Conservation (phyloP, 2,888 invertebrate genomes). For the Ptychoptera contaminata region DNA sequence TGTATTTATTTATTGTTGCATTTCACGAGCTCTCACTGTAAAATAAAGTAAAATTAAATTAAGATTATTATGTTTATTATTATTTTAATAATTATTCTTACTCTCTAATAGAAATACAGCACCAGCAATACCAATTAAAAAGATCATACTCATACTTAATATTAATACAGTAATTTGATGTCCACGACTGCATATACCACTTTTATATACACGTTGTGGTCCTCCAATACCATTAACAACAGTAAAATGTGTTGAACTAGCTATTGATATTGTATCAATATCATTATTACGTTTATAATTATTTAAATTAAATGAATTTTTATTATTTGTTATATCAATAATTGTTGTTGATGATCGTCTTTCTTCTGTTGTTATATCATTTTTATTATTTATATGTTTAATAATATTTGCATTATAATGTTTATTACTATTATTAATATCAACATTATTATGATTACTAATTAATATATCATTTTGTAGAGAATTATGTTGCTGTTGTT, state of each 20-base stretch:
- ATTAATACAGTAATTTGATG: slow-evolving; percentile 71
- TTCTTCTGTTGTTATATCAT: neutral
- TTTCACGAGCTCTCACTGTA: slow-evolving; percentile 37
- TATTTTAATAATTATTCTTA: slow-evolving; percentile 32
- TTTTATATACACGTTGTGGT: slow-evolving; percentile 41
- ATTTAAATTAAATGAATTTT: too few species aligned
- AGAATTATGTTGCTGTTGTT: slow-evolving; percentile 13
- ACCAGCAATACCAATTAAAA: slow-evolving; percentile 62
- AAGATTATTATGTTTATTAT: slow-evolving; percentile 4
- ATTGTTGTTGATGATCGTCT: neutral
- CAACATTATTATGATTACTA: slow-evolving; percentile 13
- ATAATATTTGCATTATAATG: slow-evolving; percentile 14
- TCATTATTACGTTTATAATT: slow-evolving; percentile 13
- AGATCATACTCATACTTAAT: slow-evolving; percentile 65
- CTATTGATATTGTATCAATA: slow-evolving; percentile 56
- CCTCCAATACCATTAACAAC: slow-evolving; percentile 64
- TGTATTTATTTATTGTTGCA: slow-evolving; percentile 26
- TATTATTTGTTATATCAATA: too few species aligned
- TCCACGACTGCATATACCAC: slow-evolving; percentile 56
- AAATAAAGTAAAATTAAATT: slow-evolving; percentile 15
- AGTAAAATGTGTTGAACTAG: slow-evolving; percentile 77
- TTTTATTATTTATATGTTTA: slow-evolving; percentile 9
- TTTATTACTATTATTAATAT: slow-evolving; percentile 9
- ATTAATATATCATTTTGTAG: slow-evolving; percentile 7
- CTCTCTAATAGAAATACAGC: slow-evolving; percentile 74